Percentiles rank a stretch among this genome's conserved stretches.
Conservation (phyloP, 2,888 invertebrate genomes). For the Brachylomia viminalis region DNA sequence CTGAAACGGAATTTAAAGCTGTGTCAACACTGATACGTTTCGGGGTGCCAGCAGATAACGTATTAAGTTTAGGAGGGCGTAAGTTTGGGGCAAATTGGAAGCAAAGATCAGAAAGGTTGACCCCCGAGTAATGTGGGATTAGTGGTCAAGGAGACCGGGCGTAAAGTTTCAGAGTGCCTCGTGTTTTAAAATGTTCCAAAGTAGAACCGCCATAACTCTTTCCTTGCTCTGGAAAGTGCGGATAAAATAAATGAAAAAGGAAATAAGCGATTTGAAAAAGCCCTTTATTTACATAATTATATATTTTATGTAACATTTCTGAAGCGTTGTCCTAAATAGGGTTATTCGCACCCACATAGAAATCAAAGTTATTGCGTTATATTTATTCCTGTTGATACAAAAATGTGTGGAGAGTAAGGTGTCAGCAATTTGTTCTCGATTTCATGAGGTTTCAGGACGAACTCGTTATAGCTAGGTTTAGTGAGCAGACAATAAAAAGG, state of each 20-base stretch:
- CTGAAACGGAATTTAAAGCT: slow-evolving; percentile 53
- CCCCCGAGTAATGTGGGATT: slow-evolving; percentile 52
- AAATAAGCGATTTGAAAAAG: slow-evolving; percentile 31
- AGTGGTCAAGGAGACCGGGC: slow-evolving; percentile 52
- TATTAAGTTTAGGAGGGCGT: slow-evolving; percentile 55
- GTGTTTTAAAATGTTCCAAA: slow-evolving; percentile 36
- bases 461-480: slow-evolving; percentile 34
- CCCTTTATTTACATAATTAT: slow-evolving; percentile 12
- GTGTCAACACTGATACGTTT: slow-evolving; percentile 43
- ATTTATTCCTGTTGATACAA: slow-evolving; percentile 40
- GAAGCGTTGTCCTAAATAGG: slow-evolving; percentile 2
- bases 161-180: slow-evolving; percentile 26
- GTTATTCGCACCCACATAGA: slow-evolving; percentile 16
- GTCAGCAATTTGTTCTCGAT: slow-evolving; percentile 51
- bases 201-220: slow-evolving; percentile 33
- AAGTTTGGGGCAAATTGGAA: slow-evolving; percentile 44
- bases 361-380: slow-evolving; percentile 1
- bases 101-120: slow-evolving; percentile 60
- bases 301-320: slow-evolving; percentile 20
- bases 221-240: slow-evolving; percentile 1
- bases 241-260: slow-evolving; percentile 32
- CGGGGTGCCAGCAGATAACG: slow-evolving; percentile 36
- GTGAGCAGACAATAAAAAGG: slow-evolving; percentile 32
- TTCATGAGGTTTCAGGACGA: slow-evolving; percentile 48
- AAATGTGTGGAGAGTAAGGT: slow-evolving; percentile 35